Percentiles rank a stretch among this genome's conserved stretches.
phyloP scores from a whole-genome alignment of 2,888 invertebrate genomes.

The Cynaeus angustus region DNA sequence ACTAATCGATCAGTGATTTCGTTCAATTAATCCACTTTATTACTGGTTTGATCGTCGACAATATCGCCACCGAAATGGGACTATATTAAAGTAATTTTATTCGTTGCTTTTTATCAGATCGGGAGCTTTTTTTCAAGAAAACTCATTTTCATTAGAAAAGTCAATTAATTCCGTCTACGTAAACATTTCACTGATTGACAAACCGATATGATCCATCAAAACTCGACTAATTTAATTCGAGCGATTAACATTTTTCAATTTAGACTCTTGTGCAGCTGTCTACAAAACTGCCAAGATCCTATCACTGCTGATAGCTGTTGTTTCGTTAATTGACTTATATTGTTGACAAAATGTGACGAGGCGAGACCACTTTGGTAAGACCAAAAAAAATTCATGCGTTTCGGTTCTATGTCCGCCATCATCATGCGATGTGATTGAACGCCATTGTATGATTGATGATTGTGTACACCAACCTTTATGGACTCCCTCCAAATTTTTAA shows the following conservation, averaged over 20 bases:
- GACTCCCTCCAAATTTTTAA: conserved; percentile 49
- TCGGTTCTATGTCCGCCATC: conserved; percentile 51
- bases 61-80: background rate
- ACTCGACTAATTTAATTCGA: conserved; percentile 11
- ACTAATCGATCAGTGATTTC: background rate
- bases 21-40: conserved; percentile 4
- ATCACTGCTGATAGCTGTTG: conserved; percentile 6
- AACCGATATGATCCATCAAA: conserved; percentile 8
- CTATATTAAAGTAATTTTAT: background rate
- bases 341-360: conserved; percentile 6
- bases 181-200: conserved; percentile 5
- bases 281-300: conserved; percentile 5
- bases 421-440: conserved; percentile 58
- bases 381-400: background rate
- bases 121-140: background rate
- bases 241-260: conserved; percentile 6
- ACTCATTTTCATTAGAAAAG: conserved; percentile 13
- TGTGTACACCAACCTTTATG: conserved; percentile 53
- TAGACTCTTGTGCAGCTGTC: conserved; percentile 7
- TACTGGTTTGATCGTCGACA: conserved; percentile 6
- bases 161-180: conserved; percentile 5
- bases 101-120: background rate
- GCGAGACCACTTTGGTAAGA: too few relatives aligned
- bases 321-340: conserved; percentile 5
- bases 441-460: conserved; percentile 63